Percentiles rank a stretch among this genome's conserved stretches.
Evolutionary conservation across 1,140 invertebrate species (phyloP).

Genomic region (Meloidogyne floridensis): DNA sequence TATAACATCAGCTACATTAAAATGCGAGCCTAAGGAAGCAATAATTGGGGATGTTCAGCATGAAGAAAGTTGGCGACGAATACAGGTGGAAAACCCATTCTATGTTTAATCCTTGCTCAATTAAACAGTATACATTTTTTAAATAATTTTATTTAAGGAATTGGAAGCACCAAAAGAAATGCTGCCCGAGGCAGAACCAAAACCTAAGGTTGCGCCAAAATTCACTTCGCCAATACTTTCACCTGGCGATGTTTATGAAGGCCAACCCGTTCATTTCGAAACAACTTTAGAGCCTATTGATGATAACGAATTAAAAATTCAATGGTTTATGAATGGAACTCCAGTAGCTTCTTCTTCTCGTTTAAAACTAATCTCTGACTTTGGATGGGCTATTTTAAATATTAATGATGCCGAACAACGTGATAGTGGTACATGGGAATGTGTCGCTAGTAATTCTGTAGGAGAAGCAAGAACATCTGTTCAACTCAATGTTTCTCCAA

Average conservation of each 20-base stretch:
- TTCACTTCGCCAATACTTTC: conserved; percentile 52
- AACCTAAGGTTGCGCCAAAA: conserved; percentile 58
- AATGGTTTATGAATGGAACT: conserved; percentile 74
- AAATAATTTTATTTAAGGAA: conserved; percentile 22
- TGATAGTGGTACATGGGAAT: conserved; percentile 60
- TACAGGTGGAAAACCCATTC: conserved; percentile 22
- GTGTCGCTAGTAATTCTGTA: conserved; percentile 60
- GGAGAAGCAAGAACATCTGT: conserved; percentile 57
- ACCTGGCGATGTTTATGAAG: conserved; percentile 80
- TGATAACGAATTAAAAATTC: conserved; percentile 91
- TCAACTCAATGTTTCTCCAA: conserved; percentile 69
- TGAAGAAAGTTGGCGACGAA: conserved; percentile 58
- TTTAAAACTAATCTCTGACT: conserved; percentile 72
- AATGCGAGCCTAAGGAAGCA: conserved; percentile 68
- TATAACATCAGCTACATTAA: conserved; percentile 81
- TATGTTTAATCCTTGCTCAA: no score
- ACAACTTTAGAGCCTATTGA: conserved; percentile 91
- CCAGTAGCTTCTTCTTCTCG: conserved; percentile 74
- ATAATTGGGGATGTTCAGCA: conserved; percentile 60
- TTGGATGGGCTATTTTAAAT: conserved; percentile 88
- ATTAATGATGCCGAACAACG: conserved; percentile 71
- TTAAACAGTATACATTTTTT: no score
- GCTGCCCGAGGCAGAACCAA: conserved; percentile 46
- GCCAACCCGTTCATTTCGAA: conserved; percentile 91
- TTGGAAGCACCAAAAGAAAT: conserved; percentile 57